These are phyloP conservation scores for Xenentodon cancila DNA, from an alignment of 2,797 vertebrate species.

Conservation along the genomic window DNA sequence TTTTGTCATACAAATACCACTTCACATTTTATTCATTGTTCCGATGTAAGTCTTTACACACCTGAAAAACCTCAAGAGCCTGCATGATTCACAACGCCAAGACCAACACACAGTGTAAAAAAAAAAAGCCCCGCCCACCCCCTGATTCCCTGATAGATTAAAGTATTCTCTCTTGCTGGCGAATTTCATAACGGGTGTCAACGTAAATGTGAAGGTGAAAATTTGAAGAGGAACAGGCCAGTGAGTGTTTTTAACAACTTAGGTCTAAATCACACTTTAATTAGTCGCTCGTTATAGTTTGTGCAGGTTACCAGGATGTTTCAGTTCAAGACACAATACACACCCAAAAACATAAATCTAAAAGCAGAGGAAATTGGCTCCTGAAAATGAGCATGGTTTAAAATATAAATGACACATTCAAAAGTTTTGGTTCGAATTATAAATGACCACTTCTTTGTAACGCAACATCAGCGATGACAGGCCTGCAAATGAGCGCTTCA, in stretches of 20 bases:
- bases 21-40: conserved; percentile 31
- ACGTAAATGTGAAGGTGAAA: conserved; percentile 28
- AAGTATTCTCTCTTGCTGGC: conserved; percentile 55
- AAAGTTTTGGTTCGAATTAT: not conserved
- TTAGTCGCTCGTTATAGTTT: conserved; percentile 30
- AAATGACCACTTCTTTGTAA: not conserved
- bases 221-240: too few relatives aligned
- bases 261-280: conserved; percentile 30
- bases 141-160: conserved; percentile 60
- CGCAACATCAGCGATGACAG: not conserved
- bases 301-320: not conserved
- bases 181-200: conserved; percentile 48
- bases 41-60: conserved; percentile 68
- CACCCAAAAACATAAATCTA: too few relatives aligned
- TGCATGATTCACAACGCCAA: conserved; percentile 35
- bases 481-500: not conserved
- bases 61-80: conserved; percentile 74
- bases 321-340: too few relatives aligned
- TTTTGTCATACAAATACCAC: conserved; percentile 49
- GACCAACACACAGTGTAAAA: conserved; percentile 40
- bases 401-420: not conserved
- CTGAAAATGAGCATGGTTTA: too few relatives aligned
- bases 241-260: conserved; percentile 28
- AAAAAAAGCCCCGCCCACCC: conserved; percentile 66
- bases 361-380: too few relatives aligned